Evolutionary conservation across 2,888 invertebrate genomes (phyloP), one percentile per base, ranked within the genome.

Genomic region (Athripsodes cinereus): DNA sequence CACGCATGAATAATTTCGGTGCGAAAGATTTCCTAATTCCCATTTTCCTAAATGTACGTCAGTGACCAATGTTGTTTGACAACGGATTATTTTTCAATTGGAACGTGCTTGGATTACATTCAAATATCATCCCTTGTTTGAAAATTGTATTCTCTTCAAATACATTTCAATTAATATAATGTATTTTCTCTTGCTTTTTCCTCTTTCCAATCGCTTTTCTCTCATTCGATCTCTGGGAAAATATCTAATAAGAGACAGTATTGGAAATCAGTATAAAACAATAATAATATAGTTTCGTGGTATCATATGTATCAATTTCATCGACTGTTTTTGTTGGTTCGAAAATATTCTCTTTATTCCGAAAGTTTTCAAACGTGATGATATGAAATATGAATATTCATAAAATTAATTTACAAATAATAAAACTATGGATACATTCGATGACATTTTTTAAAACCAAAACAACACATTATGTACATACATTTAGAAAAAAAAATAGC

Each of bases 91-190:
- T 62, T 62, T 62, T 61, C 62, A 53, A 62, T 62, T 62, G 62
- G 55, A 60, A 60, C 62, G 62, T 62, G 62, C 58, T 55, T 55
- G 60, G 62, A 61, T 62, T 60, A 61, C 62, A 58, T 58, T 58
- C 56, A 51, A 61, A 59, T 54, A 34, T 52, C 16, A 34, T 16
- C 52, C 34, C 35, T 34, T 52, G 26, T 47, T 34, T 46, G 49
- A 50, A 50, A 56, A 53, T 55, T 56, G 50, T 59, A 50, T 56
- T 59, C 56, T 56, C 52, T 59, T 57, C 61, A 63, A 63, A 63
- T 63, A 63, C 61, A 63, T 61, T 61, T 58, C 63, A 63, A 63
- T 63, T 63, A 61, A 63, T 61, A 57, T 63, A 55, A 63, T 58
- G 55, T 40, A 40, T 40, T 40, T 40, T 16, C 40, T n/a, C 40